Conservation (phyloP, 1,140 invertebrate genomes). For the Drosophila sp. region DNA sequence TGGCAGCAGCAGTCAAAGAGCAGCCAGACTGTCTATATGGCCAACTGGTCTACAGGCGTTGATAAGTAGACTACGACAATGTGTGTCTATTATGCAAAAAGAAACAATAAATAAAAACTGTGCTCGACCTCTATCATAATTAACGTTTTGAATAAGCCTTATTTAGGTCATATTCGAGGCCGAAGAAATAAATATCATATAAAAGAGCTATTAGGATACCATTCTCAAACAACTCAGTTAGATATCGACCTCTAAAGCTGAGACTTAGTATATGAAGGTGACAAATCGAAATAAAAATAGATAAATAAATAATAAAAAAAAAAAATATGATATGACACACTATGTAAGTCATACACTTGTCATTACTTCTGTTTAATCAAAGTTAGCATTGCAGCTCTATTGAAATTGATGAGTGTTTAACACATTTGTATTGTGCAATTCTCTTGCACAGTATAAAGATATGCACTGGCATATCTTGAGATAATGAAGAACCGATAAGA, state of each 20-base stretch:
- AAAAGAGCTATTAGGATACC: too few relatives aligned
- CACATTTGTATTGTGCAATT: not conserved
- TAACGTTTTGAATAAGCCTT: too few relatives aligned
- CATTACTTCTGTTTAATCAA: not conserved
- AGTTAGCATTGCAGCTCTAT: not conserved
- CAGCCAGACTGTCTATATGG: slow-evolving; percentile 14
- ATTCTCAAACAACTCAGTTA: too few relatives aligned
- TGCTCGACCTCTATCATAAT: too few relatives aligned
- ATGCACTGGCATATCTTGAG: not conserved
- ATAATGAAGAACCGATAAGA: not conserved
- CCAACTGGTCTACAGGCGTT: slow-evolving; percentile 42
- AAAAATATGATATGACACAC: slow-evolving; percentile 1
- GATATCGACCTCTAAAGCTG: too few relatives aligned
- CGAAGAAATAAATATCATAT: too few relatives aligned
- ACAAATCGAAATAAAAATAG: not conserved
- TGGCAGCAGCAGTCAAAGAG: slow-evolving; percentile 13
- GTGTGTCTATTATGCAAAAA: slow-evolving; percentile 32
- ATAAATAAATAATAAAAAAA: not conserved
- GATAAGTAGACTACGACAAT: slow-evolving; percentile 59
- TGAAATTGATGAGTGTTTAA: not conserved
- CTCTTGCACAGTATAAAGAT: not conserved
- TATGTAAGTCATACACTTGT: not conserved
- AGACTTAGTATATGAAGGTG: too few relatives aligned
- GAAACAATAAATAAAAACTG: too few relatives aligned
- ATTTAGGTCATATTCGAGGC: too few relatives aligned